Conservation (phyloP, 1,140 invertebrate species). For the Drosophila pseudoananassae region DNA sequence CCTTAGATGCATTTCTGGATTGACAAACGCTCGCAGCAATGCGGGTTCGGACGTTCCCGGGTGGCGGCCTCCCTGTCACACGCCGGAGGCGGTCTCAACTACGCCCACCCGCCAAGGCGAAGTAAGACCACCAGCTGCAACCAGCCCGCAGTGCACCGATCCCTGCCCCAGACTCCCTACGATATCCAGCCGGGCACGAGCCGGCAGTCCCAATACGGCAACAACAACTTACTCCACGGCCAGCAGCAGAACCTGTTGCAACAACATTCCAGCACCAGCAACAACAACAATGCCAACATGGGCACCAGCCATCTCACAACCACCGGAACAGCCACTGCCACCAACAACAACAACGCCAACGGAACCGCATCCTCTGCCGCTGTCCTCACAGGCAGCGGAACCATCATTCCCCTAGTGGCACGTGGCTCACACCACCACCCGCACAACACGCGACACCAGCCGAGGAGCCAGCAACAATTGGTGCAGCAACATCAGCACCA, state of each 20-base stretch:
- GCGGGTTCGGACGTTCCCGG: slow-evolving; percentile 86
- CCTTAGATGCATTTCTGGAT: slow-evolving; percentile 89
- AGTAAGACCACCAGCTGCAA: slow-evolving; percentile 64
- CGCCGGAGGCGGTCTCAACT: slow-evolving; percentile 76
- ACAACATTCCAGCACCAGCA: slow-evolving; percentile 55
- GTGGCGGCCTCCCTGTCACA: slow-evolving; percentile 81
- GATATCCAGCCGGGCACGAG: slow-evolving; percentile 58
- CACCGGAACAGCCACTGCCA: slow-evolving; percentile 53
- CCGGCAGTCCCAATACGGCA: slow-evolving; percentile 57
- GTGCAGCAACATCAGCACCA: slow-evolving; percentile 51
- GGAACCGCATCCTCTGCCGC: slow-evolving; percentile 65
- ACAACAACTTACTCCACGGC: slow-evolving; percentile 65
- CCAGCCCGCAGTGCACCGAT: slow-evolving; percentile 56
- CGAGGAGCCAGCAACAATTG: slow-evolving; percentile 54
- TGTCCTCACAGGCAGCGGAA: slow-evolving; percentile 67
- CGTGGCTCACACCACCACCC: slow-evolving; percentile 62
- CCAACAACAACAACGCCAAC: slow-evolving; percentile 56
- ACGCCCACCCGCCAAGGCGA: slow-evolving; percentile 78
- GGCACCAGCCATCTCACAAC: slow-evolving; percentile 24
- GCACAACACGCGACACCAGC: slow-evolving; percentile 59
- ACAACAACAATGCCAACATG: slow-evolving; percentile 38
- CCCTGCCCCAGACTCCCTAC: slow-evolving; percentile 49
- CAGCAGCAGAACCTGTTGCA: slow-evolving; percentile 61
- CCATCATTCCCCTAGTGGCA: slow-evolving; percentile 63
- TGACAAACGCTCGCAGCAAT: slow-evolving; percentile 88